These are phyloP conservation scores for Pseudopleuronectes americanus DNA, from an alignment of 2,797 vertebrate genomes.

Conservation along the genomic window DNA sequence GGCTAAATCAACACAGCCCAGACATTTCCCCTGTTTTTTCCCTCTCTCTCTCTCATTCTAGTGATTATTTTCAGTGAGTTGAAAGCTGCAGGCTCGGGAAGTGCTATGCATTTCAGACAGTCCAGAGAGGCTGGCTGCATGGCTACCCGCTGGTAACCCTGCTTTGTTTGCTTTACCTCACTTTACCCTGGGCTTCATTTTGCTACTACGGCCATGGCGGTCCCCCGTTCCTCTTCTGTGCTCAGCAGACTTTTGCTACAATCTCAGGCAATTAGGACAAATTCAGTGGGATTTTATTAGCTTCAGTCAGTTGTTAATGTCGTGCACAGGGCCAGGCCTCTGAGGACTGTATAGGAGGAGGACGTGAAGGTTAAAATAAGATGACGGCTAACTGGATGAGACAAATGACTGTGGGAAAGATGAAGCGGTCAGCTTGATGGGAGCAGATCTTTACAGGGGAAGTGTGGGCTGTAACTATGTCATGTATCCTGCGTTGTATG, in stretches of 20 bases:
- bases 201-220: slow-evolving; percentile 1
- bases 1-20: slow-evolving; percentile 64
- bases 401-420: slow-evolving; percentile 59
- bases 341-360: slow-evolving; percentile 15
- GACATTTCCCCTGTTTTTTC: slow-evolving; percentile 23
- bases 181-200: slow-evolving; percentile 34
- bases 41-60: slow-evolving; percentile 3
- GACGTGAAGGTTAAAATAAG: slow-evolving; percentile 37
- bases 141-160: slow-evolving; percentile 31
- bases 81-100: slow-evolving; percentile 58
- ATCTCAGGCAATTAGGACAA: slow-evolving; percentile 48
- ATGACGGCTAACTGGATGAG: slow-evolving; percentile 31
- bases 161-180: slow-evolving; percentile 43
- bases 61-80: slow-evolving; percentile 60
- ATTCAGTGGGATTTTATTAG: slow-evolving; percentile 35
- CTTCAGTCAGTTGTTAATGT: slow-evolving; percentile 35
- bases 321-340: slow-evolving; percentile 41
- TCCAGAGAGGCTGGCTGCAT: slow-evolving; percentile 28
- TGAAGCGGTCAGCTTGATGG: slow-evolving; percentile 39
- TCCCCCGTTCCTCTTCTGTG: neutral
- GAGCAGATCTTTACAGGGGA: slow-evolving; percentile 41
- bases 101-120: slow-evolving; percentile 54
- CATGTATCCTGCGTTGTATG: slow-evolving; percentile 32
- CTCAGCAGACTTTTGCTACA: slow-evolving; percentile 37
- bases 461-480: slow-evolving; percentile 35